These are phyloP conservation scores for Gouania willdenowi DNA, from an alignment of 2,797 vertebrate species.

Conservation along the genomic window DNA sequence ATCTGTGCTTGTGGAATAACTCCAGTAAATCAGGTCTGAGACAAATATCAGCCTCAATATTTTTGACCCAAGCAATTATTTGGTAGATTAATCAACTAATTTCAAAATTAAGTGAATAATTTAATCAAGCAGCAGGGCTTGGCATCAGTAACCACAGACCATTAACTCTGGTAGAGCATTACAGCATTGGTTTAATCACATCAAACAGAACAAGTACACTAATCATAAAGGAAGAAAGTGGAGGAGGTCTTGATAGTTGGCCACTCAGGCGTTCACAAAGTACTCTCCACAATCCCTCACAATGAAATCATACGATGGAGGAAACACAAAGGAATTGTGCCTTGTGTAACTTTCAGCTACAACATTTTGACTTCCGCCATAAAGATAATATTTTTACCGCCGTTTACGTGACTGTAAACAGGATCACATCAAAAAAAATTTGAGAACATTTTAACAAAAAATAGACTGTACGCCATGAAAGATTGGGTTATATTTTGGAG, in stretches of 20 bases:
- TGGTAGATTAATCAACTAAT: constrained; percentile 63
- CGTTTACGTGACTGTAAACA: no score
- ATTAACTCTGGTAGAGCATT: constrained; percentile 46
- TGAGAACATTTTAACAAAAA: no score
- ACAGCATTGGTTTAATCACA: constrained; percentile 37
- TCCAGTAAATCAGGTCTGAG: constrained; percentile 4
- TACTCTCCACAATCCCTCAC: constrained; percentile 13
- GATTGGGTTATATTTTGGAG: no score
- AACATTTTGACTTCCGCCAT: no score
- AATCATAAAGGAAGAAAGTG: constrained; percentile 42
- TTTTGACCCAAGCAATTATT: constrained; percentile 55
- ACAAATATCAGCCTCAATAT: constrained; percentile 35
- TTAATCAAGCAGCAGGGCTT: constrained; percentile 50
- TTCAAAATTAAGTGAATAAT: constrained; percentile 57
- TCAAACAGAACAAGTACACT: constrained; percentile 44
- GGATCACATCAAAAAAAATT: no score
- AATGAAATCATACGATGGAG: no score
- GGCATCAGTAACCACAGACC: constrained; percentile 46
- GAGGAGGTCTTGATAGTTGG: constrained; percentile 14
- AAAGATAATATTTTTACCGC: no score
- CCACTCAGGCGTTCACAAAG: constrained; percentile 21
- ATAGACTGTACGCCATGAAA: no score
- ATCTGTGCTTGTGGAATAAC: constrained; percentile 7
- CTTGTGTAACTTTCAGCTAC: no score
- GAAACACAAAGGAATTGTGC: no score